A percentile compares a stretch with the other conserved stretches of the same genome.
Conservation (phyloP, 2,888 invertebrate species). For the Meteorus cinctellus region DNA sequence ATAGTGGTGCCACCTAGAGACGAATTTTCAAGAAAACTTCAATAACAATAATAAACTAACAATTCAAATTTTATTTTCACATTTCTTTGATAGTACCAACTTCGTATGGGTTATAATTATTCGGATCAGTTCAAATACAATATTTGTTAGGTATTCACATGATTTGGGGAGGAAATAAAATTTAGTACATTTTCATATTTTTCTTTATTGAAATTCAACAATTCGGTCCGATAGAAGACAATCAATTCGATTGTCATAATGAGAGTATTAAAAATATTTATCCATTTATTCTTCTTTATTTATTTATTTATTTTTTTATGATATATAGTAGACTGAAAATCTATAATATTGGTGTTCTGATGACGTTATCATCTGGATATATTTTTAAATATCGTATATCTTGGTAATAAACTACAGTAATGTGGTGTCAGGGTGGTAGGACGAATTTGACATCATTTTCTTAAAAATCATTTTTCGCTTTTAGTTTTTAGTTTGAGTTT, state of each 20-base stretch:
- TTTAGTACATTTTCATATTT: neutral
- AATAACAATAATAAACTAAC: neutral
- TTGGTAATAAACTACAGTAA: neutral
- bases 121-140: too few relatives aligned
- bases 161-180: too few relatives aligned
- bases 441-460: neutral
- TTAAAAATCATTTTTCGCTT: neutral
- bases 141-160: too few relatives aligned
- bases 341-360: neutral
- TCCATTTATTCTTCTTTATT: conserved; percentile 43
- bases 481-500: neutral
- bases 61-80: neutral
- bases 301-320: conserved; percentile 33
- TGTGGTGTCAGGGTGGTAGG: neutral
- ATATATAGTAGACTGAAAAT: neutral
- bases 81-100: too few relatives aligned
- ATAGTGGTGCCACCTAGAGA: neutral
- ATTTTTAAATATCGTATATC: neutral
- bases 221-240: conserved; percentile 32
- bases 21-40: neutral
- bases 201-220: conserved; percentile 34
- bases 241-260: conserved; percentile 49
- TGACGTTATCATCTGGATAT: neutral
- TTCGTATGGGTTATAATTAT: too few relatives aligned
- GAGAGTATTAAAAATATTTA: conserved; percentile 55